Evolutionary conservation across 2,888 invertebrate species (phyloP).

Genomic region (Phrixothrix hirtus): DNA sequence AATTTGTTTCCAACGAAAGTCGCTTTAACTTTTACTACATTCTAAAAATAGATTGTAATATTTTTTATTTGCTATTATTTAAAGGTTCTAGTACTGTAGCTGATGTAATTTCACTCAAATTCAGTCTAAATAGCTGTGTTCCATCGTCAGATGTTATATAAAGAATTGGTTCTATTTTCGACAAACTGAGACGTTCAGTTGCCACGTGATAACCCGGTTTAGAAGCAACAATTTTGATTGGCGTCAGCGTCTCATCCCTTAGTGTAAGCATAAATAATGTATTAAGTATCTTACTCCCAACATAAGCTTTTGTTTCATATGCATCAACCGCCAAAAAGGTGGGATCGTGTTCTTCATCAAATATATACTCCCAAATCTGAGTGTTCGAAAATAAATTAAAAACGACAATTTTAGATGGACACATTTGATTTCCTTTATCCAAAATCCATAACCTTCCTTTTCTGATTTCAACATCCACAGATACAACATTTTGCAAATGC

Average conservation of each 20-base stretch:
- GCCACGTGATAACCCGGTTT: too few relatives aligned
- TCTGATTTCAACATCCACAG: slow-evolving; percentile 50
- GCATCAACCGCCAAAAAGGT: slow-evolving; percentile 49
- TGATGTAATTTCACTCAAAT: slow-evolving; percentile 37
- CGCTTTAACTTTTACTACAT: slow-evolving; percentile 30
- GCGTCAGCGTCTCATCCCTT: too few relatives aligned
- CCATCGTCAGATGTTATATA: slow-evolving; percentile 47
- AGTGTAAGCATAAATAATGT: too few relatives aligned
- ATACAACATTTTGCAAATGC: slow-evolving; percentile 51
- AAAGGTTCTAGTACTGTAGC: neutral
- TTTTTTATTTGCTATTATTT: neutral
- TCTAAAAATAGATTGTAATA: slow-evolving; percentile 5
- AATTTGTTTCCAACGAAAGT: slow-evolving; percentile 53
- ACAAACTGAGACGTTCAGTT: slow-evolving; percentile 48
- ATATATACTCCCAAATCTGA: slow-evolving; percentile 36
- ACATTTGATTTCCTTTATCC: slow-evolving; percentile 51
- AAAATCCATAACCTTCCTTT: slow-evolving; percentile 56
- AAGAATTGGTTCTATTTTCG: slow-evolving; percentile 45
- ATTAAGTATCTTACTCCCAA: too few relatives aligned
- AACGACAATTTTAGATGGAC: slow-evolving; percentile 53
- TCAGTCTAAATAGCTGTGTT: slow-evolving; percentile 47
- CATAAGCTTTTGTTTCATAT: too few relatives aligned
- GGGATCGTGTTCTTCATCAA: slow-evolving; percentile 41
- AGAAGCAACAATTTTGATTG: too few relatives aligned
- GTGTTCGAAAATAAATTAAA: slow-evolving; percentile 51